These are phyloP conservation scores for Malthinus seriepunctatus DNA, from an alignment of 2,888 invertebrate genomes.

Conservation along the genomic window DNA sequence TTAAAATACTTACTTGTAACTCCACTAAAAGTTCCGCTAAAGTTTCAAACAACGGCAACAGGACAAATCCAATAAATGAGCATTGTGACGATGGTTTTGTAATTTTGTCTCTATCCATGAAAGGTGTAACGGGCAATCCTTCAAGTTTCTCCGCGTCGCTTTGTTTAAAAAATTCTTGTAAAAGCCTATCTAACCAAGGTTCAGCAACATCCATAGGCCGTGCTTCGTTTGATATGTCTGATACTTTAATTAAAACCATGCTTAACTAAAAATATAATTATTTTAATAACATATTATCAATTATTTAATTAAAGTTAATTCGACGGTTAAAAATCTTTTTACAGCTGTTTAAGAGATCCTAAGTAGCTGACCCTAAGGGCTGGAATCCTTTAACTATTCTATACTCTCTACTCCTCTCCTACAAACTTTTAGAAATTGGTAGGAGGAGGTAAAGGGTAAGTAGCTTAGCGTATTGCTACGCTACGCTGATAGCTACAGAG, in stretches of 20 bases:
- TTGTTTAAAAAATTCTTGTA: slow-evolving; percentile 76
- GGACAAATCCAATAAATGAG: slow-evolving; percentile 80
- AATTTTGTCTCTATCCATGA: slow-evolving; percentile 85
- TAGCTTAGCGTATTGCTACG: no score
- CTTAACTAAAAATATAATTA: slow-evolving; percentile 59
- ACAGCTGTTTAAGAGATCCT: no score
- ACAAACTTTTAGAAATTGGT: no score
- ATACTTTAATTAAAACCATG: slow-evolving; percentile 82
- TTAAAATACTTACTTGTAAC: slow-evolving; percentile 61
- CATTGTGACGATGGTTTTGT: slow-evolving; percentile 83
- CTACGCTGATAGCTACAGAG: no score
- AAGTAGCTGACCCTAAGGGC: no score
- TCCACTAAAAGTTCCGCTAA: slow-evolving; percentile 75
- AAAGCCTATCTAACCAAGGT: slow-evolving; percentile 77
- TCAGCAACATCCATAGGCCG: slow-evolving; percentile 82
- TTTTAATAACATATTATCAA: not conserved
- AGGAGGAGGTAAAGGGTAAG: no score
- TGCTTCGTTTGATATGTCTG: slow-evolving; percentile 83
- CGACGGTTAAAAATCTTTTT: no score
- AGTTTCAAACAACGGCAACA: slow-evolving; percentile 79
- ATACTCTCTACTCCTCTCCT: no score
- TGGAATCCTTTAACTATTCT: no score
- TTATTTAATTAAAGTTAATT: no score
- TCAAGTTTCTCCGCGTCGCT: slow-evolving; percentile 81
- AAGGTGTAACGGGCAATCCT: slow-evolving; percentile 81